phyloP scores from a whole-genome alignment of 2,113 vertebrate genomes.

The Poecile atricapillus region DNA sequence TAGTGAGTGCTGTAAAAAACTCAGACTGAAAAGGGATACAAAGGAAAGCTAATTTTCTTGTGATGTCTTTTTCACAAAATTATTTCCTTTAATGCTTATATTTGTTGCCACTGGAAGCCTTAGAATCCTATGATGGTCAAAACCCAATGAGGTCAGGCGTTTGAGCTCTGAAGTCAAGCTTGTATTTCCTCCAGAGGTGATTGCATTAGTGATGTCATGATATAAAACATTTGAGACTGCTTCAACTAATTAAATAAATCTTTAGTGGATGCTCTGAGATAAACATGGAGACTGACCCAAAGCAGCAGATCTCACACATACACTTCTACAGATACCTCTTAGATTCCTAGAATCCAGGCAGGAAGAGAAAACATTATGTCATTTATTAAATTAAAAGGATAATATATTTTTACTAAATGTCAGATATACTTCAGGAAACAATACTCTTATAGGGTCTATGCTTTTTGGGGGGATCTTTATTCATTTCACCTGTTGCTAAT shows the following conservation, averaged over 20 bases:
- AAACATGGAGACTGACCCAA: neutral
- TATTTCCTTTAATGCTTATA: neutral
- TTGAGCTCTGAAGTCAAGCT: neutral
- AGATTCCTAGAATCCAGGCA: neutral
- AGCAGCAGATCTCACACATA: neutral
- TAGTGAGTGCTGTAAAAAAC: neutral
- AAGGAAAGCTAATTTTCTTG: neutral
- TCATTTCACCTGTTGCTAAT: neutral
- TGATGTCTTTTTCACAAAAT: neutral
- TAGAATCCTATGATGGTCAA: neutral
- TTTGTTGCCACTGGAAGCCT: neutral
- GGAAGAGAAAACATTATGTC: neutral
- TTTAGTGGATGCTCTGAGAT: neutral
- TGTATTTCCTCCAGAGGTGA: slow-evolving; percentile 11
- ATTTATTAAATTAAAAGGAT: slow-evolving; percentile 15
- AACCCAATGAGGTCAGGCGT: neutral
- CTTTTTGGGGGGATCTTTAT: neutral
- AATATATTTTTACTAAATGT: slow-evolving; percentile 28
- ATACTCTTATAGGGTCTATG: neutral
- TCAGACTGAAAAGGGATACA: neutral
- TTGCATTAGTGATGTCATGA: slow-evolving; percentile 13
- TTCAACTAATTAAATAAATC: neutral
- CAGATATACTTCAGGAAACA: slow-evolving; percentile 5
- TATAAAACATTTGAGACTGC: neutral
- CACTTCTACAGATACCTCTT: neutral